A percentile compares a stretch with the other conserved stretches of the same genome.
These are phyloP conservation scores for Ips typographus DNA, from an alignment of 1,140 invertebrate species.

Conservation along the genomic window DNA sequence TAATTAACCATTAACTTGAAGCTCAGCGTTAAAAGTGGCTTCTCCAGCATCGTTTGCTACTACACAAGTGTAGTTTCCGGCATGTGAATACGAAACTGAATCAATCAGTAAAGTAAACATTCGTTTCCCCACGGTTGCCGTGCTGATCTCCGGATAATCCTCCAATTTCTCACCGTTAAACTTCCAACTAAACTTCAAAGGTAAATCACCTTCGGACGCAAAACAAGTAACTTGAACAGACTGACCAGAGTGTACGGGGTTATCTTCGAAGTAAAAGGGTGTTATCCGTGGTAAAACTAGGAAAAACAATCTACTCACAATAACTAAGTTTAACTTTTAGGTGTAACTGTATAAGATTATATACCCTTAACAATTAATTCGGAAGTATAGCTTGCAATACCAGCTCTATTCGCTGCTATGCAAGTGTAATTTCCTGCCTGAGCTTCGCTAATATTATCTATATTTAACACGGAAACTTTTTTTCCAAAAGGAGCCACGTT, in stretches of 20 bases:
- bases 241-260: conserved; percentile 68
- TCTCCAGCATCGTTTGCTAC: conserved; percentile 70
- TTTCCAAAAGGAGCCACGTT: conserved; percentile 40
- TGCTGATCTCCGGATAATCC: conserved; percentile 54
- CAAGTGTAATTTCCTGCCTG: conserved; percentile 68
- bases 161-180: conserved; percentile 58
- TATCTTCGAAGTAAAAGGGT: conserved; percentile 68
- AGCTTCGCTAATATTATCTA: conserved; percentile 70
- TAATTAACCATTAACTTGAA: conserved; percentile 51
- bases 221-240: conserved; percentile 72
- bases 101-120: conserved; percentile 64
- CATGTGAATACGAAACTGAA: conserved; percentile 67
- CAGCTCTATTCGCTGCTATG: conserved; percentile 68
- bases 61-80: conserved; percentile 65
- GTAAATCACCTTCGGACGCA: conserved; percentile 69
- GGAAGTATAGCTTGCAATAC: conserved; percentile 66
- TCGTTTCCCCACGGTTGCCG: conserved; percentile 53
- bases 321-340: no score
- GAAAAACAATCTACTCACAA: background rate
- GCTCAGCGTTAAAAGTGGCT: conserved; percentile 40
- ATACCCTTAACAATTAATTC: conserved; percentile 71
- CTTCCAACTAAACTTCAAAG: conserved; percentile 67
- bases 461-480: conserved; percentile 57
- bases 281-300: conserved; percentile 66
- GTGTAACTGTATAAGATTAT: background rate